Percentiles rank a stretch among this genome's conserved stretches.
These are phyloP conservation scores for Drosophila parthenogenetica DNA, from an alignment of 2,888 invertebrate genomes.

Conservation along the genomic window DNA sequence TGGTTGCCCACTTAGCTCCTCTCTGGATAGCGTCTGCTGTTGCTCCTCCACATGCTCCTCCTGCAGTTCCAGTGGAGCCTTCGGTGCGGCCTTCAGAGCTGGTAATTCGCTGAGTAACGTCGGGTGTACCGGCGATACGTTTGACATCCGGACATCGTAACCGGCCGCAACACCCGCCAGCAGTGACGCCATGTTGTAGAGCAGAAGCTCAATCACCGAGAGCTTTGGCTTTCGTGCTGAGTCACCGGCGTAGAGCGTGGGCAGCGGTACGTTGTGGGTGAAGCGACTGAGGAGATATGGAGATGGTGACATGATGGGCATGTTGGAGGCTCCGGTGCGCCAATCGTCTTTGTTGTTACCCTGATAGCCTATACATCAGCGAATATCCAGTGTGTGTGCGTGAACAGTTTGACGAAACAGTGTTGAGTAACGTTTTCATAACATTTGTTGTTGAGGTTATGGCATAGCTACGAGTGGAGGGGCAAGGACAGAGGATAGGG, in stretches of 20 bases:
- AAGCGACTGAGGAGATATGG: conserved; percentile 84
- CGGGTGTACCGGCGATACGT: conserved; percentile 93
- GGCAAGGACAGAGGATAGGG: not conserved
- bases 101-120: conserved; percentile 88
- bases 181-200: conserved; percentile 96
- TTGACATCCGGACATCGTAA: conserved; percentile 95
- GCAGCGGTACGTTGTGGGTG: conserved; percentile 89
- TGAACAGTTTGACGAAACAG: conserved; percentile 62
- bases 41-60: conserved; percentile 4
- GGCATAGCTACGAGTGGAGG: conserved; percentile 25
- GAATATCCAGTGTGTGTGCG: conserved; percentile 32
- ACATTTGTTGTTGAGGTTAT: not conserved
- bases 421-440: conserved; percentile 50
- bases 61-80: conserved; percentile 41
- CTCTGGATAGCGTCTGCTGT: not conserved
- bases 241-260: conserved; percentile 92
- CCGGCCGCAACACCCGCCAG: conserved; percentile 96
- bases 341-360: conserved; percentile 83
- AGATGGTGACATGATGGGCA: conserved; percentile 84
- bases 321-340: conserved; percentile 76
- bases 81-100: conserved; percentile 84
- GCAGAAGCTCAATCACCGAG: conserved; percentile 85
- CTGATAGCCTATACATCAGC: conserved; percentile 49
- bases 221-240: conserved; percentile 85
- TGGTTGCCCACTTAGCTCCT: conserved; percentile 16